Percentiles rank a stretch among this genome's conserved stretches.
These are phyloP conservation scores for Drosophila tanythrix DNA, from an alignment of 2,888 invertebrate genomes.

Conservation along the genomic window DNA sequence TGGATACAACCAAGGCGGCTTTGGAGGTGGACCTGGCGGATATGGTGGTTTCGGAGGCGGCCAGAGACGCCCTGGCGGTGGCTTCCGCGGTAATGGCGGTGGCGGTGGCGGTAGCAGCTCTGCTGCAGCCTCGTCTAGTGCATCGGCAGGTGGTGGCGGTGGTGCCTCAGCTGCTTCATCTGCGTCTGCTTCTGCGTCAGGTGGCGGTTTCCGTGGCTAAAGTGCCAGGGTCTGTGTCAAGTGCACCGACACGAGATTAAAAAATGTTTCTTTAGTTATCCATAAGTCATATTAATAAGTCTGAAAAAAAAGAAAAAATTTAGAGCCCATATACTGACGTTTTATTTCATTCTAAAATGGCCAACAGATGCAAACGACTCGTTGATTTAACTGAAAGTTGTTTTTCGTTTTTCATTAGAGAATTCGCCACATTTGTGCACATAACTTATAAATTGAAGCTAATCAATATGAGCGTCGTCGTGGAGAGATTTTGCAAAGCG, in stretches of 20 bases:
- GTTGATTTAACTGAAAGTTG: neutral
- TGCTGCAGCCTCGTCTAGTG: constrained; percentile 36
- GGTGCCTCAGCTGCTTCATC: constrained; percentile 27
- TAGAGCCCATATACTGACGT: neutral
- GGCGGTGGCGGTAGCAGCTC: constrained; percentile 30
- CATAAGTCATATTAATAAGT: constrained; percentile 29
- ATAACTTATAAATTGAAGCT: neutral
- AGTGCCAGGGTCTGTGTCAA: neutral
- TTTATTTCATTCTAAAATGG: neutral
- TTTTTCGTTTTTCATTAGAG: neutral
- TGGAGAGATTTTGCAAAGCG: neutral
- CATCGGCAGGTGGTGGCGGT: constrained; percentile 25
- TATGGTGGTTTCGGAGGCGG: constrained; percentile 11
- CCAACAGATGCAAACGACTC: neutral
- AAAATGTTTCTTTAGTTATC: constrained; percentile 17
- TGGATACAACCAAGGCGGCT: constrained; percentile 7
- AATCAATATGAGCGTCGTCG: neutral
- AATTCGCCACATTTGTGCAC: neutral
- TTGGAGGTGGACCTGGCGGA: constrained; percentile 14
- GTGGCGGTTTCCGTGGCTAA: constrained; percentile 42
- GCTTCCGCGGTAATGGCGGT: constrained; percentile 19
- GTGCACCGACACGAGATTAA: constrained; percentile 24
- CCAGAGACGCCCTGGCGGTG: constrained; percentile 3
- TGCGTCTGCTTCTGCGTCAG: constrained; percentile 12
- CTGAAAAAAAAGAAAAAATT: constrained; percentile 32